These are phyloP conservation scores for Lasius fuliginosus DNA, from an alignment of 2,888 invertebrate species.

Conservation along the genomic window DNA sequence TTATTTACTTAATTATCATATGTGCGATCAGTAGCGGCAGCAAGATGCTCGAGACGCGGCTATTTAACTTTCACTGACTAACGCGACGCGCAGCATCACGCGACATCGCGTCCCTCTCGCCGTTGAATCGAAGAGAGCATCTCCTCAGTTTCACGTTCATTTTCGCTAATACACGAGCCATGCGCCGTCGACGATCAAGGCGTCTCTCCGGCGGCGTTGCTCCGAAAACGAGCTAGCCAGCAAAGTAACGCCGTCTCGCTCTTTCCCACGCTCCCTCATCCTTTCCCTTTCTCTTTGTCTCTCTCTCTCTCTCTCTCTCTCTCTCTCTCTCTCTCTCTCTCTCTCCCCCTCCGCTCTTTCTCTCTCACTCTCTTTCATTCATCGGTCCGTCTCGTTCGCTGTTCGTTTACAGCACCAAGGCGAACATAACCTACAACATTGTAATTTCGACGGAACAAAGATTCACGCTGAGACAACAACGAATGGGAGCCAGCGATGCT, in stretches of 20 bases:
- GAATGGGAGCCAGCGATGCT: constrained; percentile 28
- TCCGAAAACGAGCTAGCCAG: constrained; percentile 35
- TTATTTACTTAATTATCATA: constrained; percentile 22
- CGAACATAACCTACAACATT: constrained; percentile 67
- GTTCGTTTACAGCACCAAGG: constrained; percentile 26
- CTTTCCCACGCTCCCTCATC: constrained; percentile 26
- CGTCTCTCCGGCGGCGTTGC: not conserved
- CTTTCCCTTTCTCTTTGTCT: constrained; percentile 31
- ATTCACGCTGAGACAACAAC: constrained; percentile 31
- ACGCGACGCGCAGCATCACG: not conserved
- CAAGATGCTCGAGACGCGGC: constrained; percentile 31
- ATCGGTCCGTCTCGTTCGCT: not conserved
- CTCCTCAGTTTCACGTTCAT: constrained; percentile 13
- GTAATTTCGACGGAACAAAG: constrained; percentile 30
- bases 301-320: constrained; percentile 6
- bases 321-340: constrained; percentile 1
- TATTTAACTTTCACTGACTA: constrained; percentile 71
- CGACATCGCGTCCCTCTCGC: not conserved
- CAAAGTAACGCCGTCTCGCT: constrained; percentile 7
- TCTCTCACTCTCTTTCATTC: not conserved
- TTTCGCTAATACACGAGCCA: not conserved
- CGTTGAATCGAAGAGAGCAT: not conserved
- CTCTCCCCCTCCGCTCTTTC: not conserved
- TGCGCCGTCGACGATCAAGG: constrained; percentile 21
- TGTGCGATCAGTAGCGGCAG: not conserved